phyloP scores from a whole-genome alignment of 2,113 vertebrate genomes.

The Neopipo cinnamomea region DNA sequence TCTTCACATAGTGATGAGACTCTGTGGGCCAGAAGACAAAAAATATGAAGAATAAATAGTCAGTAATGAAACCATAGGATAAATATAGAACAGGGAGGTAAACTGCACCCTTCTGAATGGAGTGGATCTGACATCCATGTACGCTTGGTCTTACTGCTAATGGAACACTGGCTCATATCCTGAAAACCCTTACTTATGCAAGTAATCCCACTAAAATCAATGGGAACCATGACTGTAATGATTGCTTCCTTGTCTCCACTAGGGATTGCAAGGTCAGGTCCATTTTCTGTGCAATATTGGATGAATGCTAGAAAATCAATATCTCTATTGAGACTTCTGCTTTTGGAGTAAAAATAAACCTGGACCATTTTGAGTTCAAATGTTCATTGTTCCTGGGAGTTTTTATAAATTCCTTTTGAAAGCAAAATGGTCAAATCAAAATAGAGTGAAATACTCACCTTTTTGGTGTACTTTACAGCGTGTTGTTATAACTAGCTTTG shows the following conservation, averaged over 20 bases:
- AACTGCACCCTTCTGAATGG: neutral
- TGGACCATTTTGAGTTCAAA: slow-evolving; percentile 75
- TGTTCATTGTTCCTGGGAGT: slow-evolving; percentile 70
- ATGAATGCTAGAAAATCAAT: slow-evolving; percentile 72
- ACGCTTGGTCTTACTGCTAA: neutral
- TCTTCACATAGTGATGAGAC: neutral
- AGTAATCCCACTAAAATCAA: slow-evolving; percentile 58
- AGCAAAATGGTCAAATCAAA: slow-evolving; percentile 72
- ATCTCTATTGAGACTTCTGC: slow-evolving; percentile 54
- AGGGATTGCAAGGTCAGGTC: slow-evolving; percentile 58
- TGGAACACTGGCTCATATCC: neutral
- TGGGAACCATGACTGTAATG: slow-evolving; percentile 40
- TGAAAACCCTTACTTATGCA: slow-evolving; percentile 41
- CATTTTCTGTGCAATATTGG: slow-evolving; percentile 64
- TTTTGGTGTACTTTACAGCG: slow-evolving; percentile 52
- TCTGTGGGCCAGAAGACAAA: neutral
- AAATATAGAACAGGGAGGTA: neutral
- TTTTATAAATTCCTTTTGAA: slow-evolving; percentile 75
- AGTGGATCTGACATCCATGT: neutral
- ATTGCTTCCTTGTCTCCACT: slow-evolving; percentile 53
- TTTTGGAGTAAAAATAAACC: slow-evolving; percentile 61
- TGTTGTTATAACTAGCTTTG: slow-evolving; percentile 66
- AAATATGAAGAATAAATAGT: neutral
- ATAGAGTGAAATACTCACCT: slow-evolving; percentile 64
- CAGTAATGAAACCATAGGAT: neutral